Evolutionary conservation across 2,113 vertebrate species (phyloP), one percentile per base, ranked within the genome.

Genomic region (Platichthys flesus): DNA sequence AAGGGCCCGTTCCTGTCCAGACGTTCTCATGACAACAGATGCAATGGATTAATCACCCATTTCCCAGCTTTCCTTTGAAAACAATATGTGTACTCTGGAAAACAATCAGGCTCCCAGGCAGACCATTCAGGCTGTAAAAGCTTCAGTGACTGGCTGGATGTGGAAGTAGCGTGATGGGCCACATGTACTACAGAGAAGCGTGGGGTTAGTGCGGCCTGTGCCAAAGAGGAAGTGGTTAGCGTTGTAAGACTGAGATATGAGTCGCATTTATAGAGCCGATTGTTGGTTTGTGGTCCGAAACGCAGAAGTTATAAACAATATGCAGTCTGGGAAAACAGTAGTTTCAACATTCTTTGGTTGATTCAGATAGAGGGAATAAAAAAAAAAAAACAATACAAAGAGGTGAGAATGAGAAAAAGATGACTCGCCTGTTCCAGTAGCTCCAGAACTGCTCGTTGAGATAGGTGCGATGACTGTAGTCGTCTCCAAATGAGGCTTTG

Each of bases 381-480:
- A 51, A 3, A 51, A 3, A 51, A 51, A 31, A 31, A 16, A 51
- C 1, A 35, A 57, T 5, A 58, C 15, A 47, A 47, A 40, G 67
- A 37, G 15, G 56, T n/a, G 23, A 49, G 37, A 28, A 67, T 23
- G 40, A 24, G 57, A 71, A 26, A 55, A 26, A 55, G 5, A 49
- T 14, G 21, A 58, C 61, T 83, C 89, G 98, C 98, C 98, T 98
- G 94, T 99, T 99, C 96, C 98, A 99, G 93, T 99, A 99, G 93
- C 98, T 99, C 98, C 98, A 99, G 91, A 99, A 99, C 88, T 99
- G 98, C 86, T 99, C 98, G 54, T 97, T 97, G 81, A 99, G 95
- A 86, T 99, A 98, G 35, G 95, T 95, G 59, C 94, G 95, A 90
- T 99, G 98, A 89, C 97, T 99, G 88, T 96, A 95, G 91, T 98